Evolutionary conservation across 2,888 invertebrate species (phyloP).

Genomic region (Patella caerulea): DNA sequence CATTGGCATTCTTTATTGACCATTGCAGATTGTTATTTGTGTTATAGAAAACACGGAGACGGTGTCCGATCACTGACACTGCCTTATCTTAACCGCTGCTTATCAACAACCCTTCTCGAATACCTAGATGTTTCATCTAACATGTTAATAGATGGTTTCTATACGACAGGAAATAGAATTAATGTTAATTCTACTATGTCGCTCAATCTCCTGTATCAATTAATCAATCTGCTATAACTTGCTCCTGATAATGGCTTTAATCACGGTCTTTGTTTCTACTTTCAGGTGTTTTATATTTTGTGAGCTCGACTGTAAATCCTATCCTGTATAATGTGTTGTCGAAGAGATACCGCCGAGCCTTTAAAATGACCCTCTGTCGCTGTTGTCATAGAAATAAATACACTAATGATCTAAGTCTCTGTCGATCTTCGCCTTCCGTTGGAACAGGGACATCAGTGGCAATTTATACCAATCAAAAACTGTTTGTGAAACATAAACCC

Average conservation of each 20-base stretch:
- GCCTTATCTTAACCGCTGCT: too few species aligned
- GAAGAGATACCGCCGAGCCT: slow-evolving; percentile 91
- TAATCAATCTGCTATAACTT: too few species aligned
- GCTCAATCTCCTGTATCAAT: too few species aligned
- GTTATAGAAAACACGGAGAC: too few species aligned
- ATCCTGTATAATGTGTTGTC: slow-evolving; percentile 95
- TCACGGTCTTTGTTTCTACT: neutral
- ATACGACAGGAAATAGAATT: too few species aligned
- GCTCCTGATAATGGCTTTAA: neutral
- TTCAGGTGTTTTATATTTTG: slow-evolving; percentile 86
- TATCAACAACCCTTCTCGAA: too few species aligned
- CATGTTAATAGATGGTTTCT: too few species aligned
- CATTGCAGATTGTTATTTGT: too few species aligned
- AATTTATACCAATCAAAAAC: slow-evolving; percentile 22
- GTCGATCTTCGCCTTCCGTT: slow-evolving; percentile 16
- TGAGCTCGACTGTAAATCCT: slow-evolving; percentile 93
- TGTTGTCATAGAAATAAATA: slow-evolving; percentile 21
- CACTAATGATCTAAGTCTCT: slow-evolving; percentile 21
- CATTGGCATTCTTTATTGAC: too few species aligned
- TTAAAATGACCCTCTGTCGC: slow-evolving; percentile 74
- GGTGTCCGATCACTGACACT: too few species aligned
- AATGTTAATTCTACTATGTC: too few species aligned
- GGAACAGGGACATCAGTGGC: slow-evolving; percentile 24
- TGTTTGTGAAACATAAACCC: slow-evolving; percentile 13
- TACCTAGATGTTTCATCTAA: too few species aligned